Conservation (phyloP, 2,888 invertebrate species). For the Nezara viridula region DNA sequence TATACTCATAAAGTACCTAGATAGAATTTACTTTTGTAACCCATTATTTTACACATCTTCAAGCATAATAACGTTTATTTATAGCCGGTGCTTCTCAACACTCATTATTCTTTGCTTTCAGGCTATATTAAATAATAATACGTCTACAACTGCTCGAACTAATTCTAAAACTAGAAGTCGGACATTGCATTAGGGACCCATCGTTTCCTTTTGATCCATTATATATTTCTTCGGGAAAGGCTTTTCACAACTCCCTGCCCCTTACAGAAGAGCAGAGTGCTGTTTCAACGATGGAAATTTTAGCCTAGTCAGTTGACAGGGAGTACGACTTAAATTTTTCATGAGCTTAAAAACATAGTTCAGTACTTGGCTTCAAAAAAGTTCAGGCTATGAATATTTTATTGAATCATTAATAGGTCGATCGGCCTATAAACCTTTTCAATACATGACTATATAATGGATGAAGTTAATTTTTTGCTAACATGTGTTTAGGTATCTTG, state of each 20-base stretch:
- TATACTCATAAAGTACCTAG: too few species aligned
- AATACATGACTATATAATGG: background rate
- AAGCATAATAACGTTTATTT: too few species aligned
- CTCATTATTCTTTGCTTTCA: too few species aligned
- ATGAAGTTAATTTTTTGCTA: background rate
- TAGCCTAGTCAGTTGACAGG: constrained; percentile 13
- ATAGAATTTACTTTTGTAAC: too few species aligned
- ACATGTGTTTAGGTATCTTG: too few species aligned
- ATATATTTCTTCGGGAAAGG: constrained; percentile 33
- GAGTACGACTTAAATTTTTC: background rate
- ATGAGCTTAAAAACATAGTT: constrained; percentile 29
- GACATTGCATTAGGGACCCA: background rate
- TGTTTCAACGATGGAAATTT: constrained; percentile 21
- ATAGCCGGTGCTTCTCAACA: too few species aligned
- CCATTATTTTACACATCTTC: too few species aligned
- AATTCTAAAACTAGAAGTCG: background rate
- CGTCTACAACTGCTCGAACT: too few species aligned
- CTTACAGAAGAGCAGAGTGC: constrained; percentile 6
- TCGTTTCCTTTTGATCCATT: constrained; percentile 23
- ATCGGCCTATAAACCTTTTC: background rate
- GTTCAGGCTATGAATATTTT: background rate
- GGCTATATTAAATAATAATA: too few species aligned
- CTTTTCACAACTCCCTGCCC: background rate
- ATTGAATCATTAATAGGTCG: background rate
- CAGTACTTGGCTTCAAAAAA: background rate